phyloP scores from a whole-genome alignment of 2,888 invertebrate genomes.

The Allolobophora icterica region DNA sequence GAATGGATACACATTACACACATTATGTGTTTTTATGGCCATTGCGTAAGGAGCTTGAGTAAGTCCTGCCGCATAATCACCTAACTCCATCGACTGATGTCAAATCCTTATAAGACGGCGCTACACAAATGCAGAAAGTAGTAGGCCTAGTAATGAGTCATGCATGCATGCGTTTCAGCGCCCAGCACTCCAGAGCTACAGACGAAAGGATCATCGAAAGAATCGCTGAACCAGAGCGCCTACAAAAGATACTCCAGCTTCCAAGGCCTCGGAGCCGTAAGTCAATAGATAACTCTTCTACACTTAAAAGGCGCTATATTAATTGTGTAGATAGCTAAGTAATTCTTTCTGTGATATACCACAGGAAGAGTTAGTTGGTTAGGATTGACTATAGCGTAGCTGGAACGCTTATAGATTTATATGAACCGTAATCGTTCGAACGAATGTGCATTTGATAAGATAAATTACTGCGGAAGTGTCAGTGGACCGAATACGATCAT shows the following conservation, averaged over 20 bases:
- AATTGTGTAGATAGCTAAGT: background rate
- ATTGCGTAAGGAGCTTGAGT: background rate
- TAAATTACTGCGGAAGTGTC: too few relatives aligned
- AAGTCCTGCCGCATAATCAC: background rate
- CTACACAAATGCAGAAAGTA: background rate
- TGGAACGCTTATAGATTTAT: background rate
- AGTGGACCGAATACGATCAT: too few relatives aligned
- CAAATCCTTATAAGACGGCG: background rate
- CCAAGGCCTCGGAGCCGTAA: slow-evolving; percentile 55
- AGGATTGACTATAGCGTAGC: background rate
- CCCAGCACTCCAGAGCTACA: slow-evolving; percentile 57
- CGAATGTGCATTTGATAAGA: too few relatives aligned
- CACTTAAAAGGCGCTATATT: background rate
- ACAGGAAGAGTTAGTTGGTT: background rate
- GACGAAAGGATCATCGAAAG: slow-evolving; percentile 47
- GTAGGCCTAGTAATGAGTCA: background rate
- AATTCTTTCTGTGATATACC: background rate
- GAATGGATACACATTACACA: background rate
- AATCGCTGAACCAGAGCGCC: slow-evolving; percentile 48
- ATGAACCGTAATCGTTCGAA: background rate
- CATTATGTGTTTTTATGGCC: background rate
- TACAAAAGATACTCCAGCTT: slow-evolving; percentile 55
- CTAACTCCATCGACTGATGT: background rate
- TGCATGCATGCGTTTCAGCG: slow-evolving; percentile 47
- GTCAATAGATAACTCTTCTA: slow-evolving; percentile 28